These are phyloP conservation scores for Agrotis puta DNA, from an alignment of 2,888 invertebrate genomes.

Conservation along the genomic window DNA sequence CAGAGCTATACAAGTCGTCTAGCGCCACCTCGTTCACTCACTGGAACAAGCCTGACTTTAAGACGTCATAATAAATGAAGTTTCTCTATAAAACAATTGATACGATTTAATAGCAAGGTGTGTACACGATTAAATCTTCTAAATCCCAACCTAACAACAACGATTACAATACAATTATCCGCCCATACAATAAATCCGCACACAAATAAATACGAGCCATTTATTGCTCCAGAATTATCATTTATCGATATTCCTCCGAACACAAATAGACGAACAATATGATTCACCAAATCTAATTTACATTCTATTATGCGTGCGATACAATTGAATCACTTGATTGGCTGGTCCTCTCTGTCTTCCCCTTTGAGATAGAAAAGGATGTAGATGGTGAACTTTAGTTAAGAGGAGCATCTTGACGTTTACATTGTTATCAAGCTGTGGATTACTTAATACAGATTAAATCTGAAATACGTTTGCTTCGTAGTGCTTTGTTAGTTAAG, in stretches of 20 bases:
- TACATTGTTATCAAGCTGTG: conserved; percentile 58
- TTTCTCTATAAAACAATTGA: no score
- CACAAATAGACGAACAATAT: conserved; percentile 48
- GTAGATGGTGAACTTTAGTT: conserved; percentile 39
- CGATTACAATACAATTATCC: conserved; percentile 19
- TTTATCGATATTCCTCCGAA: conserved; percentile 40
- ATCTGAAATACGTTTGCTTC: conserved; percentile 60
- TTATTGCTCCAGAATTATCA: conserved; percentile 37
- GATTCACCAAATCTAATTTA: conserved; percentile 66
- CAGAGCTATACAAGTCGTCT: no score
- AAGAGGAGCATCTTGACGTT: conserved; percentile 50
- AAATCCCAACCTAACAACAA: neutral
- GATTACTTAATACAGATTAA: conserved; percentile 61
- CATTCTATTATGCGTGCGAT: conserved; percentile 60
- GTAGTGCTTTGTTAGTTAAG: conserved; percentile 51
- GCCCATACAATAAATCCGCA: conserved; percentile 2
- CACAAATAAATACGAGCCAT: conserved; percentile 36
- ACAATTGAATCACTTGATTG: conserved; percentile 68
- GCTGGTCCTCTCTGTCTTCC: conserved; percentile 41
- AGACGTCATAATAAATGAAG: no score
- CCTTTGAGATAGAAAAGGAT: conserved; percentile 30
- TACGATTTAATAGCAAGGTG: no score
- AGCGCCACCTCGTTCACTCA: no score
- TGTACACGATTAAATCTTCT: neutral
- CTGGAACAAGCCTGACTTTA: no score